Conservation (phyloP, 2,797 vertebrate genomes). For the Mustela erminea region DNA sequence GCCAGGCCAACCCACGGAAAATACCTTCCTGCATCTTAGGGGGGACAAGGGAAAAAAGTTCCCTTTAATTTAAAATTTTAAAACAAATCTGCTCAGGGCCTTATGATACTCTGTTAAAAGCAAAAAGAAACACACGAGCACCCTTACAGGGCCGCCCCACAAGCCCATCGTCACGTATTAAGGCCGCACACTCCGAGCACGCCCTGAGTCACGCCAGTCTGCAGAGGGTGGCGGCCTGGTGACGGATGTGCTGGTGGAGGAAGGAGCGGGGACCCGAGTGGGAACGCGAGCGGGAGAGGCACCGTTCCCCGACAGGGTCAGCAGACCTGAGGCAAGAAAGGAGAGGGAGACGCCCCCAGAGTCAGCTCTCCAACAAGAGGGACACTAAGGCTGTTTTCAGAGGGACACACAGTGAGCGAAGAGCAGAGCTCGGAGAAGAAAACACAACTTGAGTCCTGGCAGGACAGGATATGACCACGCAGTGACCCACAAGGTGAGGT, state of each 20-base stretch:
- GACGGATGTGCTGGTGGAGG: neutral
- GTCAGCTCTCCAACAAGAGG: neutral
- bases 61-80: neutral
- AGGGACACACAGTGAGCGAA: neutral
- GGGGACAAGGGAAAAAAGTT: neutral
- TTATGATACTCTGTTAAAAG: neutral
- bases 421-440: neutral
- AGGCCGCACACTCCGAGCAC: neutral
- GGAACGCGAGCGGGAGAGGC: neutral
- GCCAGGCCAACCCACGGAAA: neutral
- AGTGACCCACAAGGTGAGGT: neutral
- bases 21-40: neutral
- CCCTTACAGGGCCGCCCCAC: neutral
- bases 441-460: neutral
- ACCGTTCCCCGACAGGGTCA: neutral
- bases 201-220: neutral
- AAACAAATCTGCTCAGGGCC: neutral
- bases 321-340: neutral
- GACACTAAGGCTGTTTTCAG: neutral
- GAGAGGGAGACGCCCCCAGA: neutral
- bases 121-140: neutral
- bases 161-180: no score
- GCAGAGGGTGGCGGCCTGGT: no score
- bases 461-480: neutral
- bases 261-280: rapidly evolving